Base-by-base conservation (phyloP, 1,140 invertebrate species). In the Drosophila grimshawi region DNA sequence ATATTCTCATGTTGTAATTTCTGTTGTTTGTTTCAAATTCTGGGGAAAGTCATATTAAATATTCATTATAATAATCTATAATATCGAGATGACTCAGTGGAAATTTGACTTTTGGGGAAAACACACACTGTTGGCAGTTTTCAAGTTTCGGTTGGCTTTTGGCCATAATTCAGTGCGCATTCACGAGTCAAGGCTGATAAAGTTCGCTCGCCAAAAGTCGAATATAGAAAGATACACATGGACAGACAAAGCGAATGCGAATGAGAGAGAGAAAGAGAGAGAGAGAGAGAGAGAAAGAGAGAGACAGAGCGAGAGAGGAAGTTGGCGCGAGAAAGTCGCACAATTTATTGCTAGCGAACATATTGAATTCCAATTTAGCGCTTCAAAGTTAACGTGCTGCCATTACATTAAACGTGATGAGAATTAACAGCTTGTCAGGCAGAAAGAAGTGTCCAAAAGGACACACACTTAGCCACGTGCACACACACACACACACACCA, bases 321-420 rank as follows among this genome's bases (percentile, higher is more conserved):
- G 19, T 19, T 19, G 46, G 52, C 49, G 53, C 46, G 53, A 69
- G 59, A 52, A 39, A 70, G 53, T 59, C 52, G 30, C 60, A 63
- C 81, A 85, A 77, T 77, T 85, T 77, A 83, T 83, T 83, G 73
- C 63, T 63, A 30, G 78, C 73, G 73, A 86, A 88, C 83, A 88
- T 89, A 88, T 88, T 88, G 85, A 88, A 88, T 88, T 89, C 83
- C 85, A 88, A 88, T 88, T 89, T 80, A 66, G 77, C 73, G 80
- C 73, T 88, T 80, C 80, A 88, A 88, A 88, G 83, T 89, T 88
- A 86, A 86, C 83, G 77, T 89, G 85, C 76, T 62, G 80, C 85
- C 83, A 86, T 86, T 86, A 86, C 76, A 86, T 89, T 86, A 88
- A 88, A 88, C 83, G 83, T 88, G 83, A 88, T 88, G 85, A 80